Evolutionary conservation across 1,140 invertebrate species (phyloP), one percentile per base, ranked within the genome.

Genomic region (Lordiphosa stackelbergi): DNA sequence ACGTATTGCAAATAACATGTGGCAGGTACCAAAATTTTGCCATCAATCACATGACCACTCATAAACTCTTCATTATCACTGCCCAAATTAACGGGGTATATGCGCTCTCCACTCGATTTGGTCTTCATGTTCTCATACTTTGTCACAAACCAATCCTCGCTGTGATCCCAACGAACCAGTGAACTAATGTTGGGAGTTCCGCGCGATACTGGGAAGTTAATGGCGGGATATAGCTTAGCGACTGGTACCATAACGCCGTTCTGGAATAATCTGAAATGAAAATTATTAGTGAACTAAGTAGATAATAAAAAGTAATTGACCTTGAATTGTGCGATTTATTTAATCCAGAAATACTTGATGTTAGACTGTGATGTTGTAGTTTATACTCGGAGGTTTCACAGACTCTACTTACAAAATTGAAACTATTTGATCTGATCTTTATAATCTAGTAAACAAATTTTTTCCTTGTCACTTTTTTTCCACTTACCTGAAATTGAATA

Each of bases 121-220:
- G 84, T 83, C 66, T 85, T 87, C 75, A 88, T 87, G 38, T 87
- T 87, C 47, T 87, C 86, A 13, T 85, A 87, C 46, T 84, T 78
- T 4, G 79, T 83, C 7, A 88, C 89, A 86, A 87, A 92, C 92
- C 91, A 94, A 65, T 93, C 91, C 64, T 95, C 93, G 6, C 91
- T 92, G 87, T 99, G 97, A 83, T 98, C 95, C 97, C 97, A 99
- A 61, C 92, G 92, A 1, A 96, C 90, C 0, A 96, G 79, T 7
- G 95, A 91, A 4, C 92, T 90, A 22, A 97, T 89, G 90, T 93
- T 93, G 0, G 93, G 92, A 0, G 95, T 97, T 12, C 93, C 92
- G 16, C 92, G 88, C 1, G 94, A 91, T 1, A 97, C 95, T 0
- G 96, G 95, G 87, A 92, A 95, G n/a, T 91, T 85, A 0, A 95